Evolutionary conservation across 1,140 invertebrate species (phyloP), one percentile per base, ranked within the genome.

Genomic region (Drosophila ananassae): DNA sequence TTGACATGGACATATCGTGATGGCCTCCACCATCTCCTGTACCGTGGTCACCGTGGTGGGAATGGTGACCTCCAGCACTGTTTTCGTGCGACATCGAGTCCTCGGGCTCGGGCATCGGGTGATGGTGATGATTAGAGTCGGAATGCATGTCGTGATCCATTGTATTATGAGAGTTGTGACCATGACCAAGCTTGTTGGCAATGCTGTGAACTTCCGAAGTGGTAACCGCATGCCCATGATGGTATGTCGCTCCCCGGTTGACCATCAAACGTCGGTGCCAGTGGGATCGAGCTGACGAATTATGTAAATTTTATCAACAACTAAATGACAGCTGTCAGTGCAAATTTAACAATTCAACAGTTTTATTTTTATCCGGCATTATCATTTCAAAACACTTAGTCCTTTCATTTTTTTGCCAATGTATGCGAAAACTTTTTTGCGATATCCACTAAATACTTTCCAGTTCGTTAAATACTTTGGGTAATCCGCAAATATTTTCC

Each of bases 1-100:
- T 82, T 0, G 51, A 17, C 79, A 89, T 83, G 0, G 48, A 28
- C 64, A 68, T 64, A 3, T 52, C 32, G 17, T 64, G 60, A 4
- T 48, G 22, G 3, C 8, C 13, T 6, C 21, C 34, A 17, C 17
- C 17, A 17, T 17, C 17, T 17, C 17, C 17, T 17, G 17, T 17
- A 0, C 1, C 39, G 1, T 22, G 30, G 2, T 17, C 39, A 10
- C 46, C 12, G 0, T 1, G 22, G 12, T 34, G 30, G 10, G 3
- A 50, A 2, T 41, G 50, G 10, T 67, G 61, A 44, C 7, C 17
- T 2, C 41, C 17, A 44, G 41, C 41, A 44, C n/a, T 44, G 10
- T 37, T n/a, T 10, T 37, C 34, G 34, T 37, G 34, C 3, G 12
- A 21, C 47, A 32, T 67, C 6, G 10, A 12, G 10, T 9, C 17